Evolutionary conservation across 2,797 vertebrate genomes (phyloP).

Genomic region (Phyllotis vaccarum): DNA sequence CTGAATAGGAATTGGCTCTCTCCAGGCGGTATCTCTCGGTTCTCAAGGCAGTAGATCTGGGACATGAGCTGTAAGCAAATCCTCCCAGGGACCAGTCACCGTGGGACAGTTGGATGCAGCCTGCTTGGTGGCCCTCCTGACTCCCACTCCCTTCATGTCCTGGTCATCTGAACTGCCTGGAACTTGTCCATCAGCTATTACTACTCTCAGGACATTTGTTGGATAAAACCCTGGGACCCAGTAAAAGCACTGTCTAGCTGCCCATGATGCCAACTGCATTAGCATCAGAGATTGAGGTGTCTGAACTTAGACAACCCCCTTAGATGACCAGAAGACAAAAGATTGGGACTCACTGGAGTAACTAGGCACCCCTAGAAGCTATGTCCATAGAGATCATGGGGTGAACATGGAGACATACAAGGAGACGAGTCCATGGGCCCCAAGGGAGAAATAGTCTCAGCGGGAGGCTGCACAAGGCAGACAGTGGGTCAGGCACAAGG

Average conservation of each 20-base stretch:
- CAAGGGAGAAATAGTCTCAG: not conserved
- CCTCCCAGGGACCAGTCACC: not conserved
- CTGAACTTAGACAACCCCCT: not conserved
- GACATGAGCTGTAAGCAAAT: not conserved
- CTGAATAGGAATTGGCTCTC: not conserved
- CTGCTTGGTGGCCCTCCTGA: not conserved
- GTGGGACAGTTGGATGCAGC: not conserved
- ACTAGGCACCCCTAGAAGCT: not conserved
- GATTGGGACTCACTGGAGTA: not conserved
- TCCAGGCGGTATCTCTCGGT: not conserved
- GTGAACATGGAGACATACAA: too few relatives aligned
- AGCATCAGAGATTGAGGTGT: not conserved
- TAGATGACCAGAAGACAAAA: not conserved
- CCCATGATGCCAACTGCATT: not conserved
- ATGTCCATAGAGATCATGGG: not conserved
- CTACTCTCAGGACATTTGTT: not conserved
- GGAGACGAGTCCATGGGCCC: not conserved
- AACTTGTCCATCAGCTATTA: too few relatives aligned
- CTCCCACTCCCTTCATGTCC: too few relatives aligned
- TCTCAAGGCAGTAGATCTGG: too few relatives aligned
- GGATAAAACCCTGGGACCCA: not conserved
- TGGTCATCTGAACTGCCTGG: not conserved
- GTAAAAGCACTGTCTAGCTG: not conserved
- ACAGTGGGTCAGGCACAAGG: not conserved
- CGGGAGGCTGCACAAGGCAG: not conserved